Conservation (phyloP, 1,140 invertebrate genomes). For the Aphis craccivora region DNA sequence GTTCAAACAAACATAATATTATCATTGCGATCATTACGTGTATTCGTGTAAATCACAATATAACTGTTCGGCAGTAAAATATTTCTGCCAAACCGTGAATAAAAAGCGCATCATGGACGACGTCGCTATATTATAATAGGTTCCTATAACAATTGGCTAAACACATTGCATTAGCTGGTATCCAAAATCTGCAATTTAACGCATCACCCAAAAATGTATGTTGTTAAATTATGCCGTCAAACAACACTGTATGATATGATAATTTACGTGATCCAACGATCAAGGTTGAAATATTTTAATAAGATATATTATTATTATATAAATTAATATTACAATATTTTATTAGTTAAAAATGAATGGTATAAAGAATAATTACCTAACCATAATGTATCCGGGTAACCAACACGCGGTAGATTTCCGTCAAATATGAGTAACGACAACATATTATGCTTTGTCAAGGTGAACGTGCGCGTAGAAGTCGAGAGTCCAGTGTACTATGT, state of each 20-base stretch:
- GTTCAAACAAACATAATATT: background rate
- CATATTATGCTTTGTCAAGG: slow-evolving; percentile 23
- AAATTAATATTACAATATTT: background rate
- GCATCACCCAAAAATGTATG: background rate
- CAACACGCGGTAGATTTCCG: background rate
- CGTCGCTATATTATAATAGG: background rate
- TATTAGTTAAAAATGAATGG: background rate
- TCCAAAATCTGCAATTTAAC: background rate
- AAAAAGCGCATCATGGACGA: background rate
- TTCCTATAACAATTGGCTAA: background rate
- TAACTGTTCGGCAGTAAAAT: background rate
- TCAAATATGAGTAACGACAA: background rate
- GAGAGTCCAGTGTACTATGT: background rate
- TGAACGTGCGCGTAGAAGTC: background rate
- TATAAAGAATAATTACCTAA: background rate
- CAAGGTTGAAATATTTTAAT: background rate
- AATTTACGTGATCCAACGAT: background rate
- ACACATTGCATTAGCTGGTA: background rate
- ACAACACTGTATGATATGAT: background rate
- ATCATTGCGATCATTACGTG: background rate
- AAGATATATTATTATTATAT: background rate
- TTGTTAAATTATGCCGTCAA: background rate
- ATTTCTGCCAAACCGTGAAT: background rate
- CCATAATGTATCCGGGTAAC: slow-evolving; percentile 8
- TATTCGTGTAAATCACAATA: background rate